A percentile compares a stretch with the other conserved stretches of the same genome.
These are phyloP conservation scores for Ciconia maguari DNA, from an alignment of 2,113 vertebrate genomes.

Conservation along the genomic window DNA sequence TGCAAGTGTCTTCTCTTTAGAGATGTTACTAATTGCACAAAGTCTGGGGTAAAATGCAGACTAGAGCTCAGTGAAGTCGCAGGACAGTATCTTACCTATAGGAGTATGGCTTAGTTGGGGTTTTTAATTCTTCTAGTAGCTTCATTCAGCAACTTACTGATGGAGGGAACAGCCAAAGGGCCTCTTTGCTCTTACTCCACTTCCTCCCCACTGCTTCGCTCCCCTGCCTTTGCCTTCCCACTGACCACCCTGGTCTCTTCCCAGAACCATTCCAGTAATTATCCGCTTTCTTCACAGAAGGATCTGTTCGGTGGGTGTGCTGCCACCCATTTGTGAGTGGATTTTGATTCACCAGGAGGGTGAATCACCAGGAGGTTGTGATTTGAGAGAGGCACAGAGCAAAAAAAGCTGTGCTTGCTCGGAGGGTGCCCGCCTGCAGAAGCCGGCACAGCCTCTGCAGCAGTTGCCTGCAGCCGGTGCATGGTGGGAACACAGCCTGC, in stretches of 20 bases:
- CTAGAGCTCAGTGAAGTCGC: not conserved
- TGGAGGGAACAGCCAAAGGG: not conserved
- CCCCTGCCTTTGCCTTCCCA: not conserved
- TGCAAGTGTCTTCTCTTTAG: not conserved
- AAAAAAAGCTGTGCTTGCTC: no score
- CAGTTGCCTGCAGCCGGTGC: rapidly evolving
- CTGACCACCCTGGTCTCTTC: not conserved
- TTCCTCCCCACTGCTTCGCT: not conserved
- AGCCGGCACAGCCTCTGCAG: not conserved
- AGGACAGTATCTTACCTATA: not conserved
- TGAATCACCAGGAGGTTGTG: not conserved
- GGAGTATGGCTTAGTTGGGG: not conserved
- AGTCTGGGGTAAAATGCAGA: not conserved
- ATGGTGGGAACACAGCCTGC: not conserved
- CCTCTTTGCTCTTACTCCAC: not conserved
- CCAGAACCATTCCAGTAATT: not conserved
- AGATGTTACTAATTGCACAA: not conserved
- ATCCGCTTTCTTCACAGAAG: not conserved
- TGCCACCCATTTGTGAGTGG: not conserved
- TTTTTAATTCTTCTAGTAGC: not conserved
- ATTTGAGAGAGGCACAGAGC: not conserved
- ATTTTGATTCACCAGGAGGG: not conserved
- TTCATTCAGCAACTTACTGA: not conserved
- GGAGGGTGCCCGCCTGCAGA: not conserved
- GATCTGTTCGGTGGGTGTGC: rapidly evolving